Evolutionary conservation across 2,113 vertebrate genomes (phyloP).

Genomic region (Odontesthes bonariensis): DNA sequence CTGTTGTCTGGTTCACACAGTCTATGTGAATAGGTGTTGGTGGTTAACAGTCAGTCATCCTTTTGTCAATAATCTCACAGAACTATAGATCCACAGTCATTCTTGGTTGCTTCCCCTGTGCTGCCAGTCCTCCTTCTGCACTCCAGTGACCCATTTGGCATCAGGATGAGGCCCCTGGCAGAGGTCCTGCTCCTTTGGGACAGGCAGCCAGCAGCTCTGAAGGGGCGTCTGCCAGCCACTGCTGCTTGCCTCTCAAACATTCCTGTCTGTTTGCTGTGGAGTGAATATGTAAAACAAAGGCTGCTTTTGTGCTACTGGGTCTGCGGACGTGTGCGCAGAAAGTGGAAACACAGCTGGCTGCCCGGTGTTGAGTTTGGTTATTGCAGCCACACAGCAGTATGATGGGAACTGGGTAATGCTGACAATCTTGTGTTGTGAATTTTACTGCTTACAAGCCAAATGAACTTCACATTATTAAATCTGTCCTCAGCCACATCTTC

Average conservation of each 20-base stretch:
- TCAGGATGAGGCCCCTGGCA: conserved; percentile 60
- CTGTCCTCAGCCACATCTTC: not conserved
- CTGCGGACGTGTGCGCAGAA: conserved; percentile 36
- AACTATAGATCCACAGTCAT: not conserved
- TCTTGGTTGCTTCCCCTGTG: conserved; percentile 23
- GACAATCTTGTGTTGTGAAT: conserved; percentile 11
- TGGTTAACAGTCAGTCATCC: conserved; percentile 4
- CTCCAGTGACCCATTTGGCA: conserved; percentile 77
- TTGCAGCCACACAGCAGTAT: not conserved
- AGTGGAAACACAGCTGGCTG: conserved; percentile 61
- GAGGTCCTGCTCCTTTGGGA: conserved; percentile 60
- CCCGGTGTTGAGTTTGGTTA: conserved; percentile 10
- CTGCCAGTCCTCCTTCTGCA: conserved; percentile 53
- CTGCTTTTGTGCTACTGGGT: conserved; percentile 66
- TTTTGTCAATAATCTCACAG: not conserved
- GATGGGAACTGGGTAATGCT: conserved; percentile 2
- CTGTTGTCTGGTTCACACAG: no score
- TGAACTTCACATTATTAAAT: conserved; percentile 22
- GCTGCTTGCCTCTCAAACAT: conserved; percentile 65
- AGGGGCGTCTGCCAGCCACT: conserved; percentile 57
- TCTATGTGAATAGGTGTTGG: no score
- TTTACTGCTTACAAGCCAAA: conserved; percentile 11
- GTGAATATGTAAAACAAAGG: conserved; percentile 73
- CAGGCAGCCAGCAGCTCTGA: conserved; percentile 50
- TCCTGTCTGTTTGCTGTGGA: conserved; percentile 62